Base-by-base conservation (phyloP, 1,140 invertebrate genomes). In the Archivesica marissinica region DNA sequence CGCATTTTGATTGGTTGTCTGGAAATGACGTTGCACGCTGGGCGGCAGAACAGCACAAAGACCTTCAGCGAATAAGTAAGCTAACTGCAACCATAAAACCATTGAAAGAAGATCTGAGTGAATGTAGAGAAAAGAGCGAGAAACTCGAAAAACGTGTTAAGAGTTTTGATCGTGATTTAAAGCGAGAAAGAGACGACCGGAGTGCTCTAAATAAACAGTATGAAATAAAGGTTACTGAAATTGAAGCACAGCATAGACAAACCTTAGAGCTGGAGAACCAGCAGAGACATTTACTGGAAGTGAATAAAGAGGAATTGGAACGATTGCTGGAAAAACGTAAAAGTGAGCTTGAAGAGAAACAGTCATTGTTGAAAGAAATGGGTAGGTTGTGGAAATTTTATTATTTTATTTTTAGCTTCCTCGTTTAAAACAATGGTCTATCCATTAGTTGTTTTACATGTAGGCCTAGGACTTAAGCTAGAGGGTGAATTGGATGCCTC, bases 1-100 rank as follows among this genome's bases (percentile, higher is more conserved):
- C 87, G 1, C 89, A 91, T 20, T 59, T 91, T 0, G 89, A 92
- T n/a, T 92, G 92, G 92, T 70, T 93, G 44, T 87, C 90, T 28
- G 86, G 87, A 20, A 93, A 91, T 82, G 92, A 94, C 84, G 89
- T 93, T 17, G 85, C 85, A 38, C 83, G 90, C 17, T 94, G 92
- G 92, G 89, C 89, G 39, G 74, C 84, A 2, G 93, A 94, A 86
- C 90, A 93, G 54, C 92, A 90, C 68, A 93, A 93, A 77, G 93
- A 94, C 83, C 82, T 93, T n/a, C 82, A 83, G 30, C 39, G 90
- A 0, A 91, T 93, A 23, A 89, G 82, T 64, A 92, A 93, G 84
- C 54, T 92, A 11, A 86, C 90, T 28, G 66, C 88, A 3, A 89
- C 89, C 3, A 89, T 93, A 20, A 86, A 91, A 47, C 89, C 89